Evolutionary conservation across 2,888 invertebrate species (phyloP).

Genomic region (Phortica okadai): DNA sequence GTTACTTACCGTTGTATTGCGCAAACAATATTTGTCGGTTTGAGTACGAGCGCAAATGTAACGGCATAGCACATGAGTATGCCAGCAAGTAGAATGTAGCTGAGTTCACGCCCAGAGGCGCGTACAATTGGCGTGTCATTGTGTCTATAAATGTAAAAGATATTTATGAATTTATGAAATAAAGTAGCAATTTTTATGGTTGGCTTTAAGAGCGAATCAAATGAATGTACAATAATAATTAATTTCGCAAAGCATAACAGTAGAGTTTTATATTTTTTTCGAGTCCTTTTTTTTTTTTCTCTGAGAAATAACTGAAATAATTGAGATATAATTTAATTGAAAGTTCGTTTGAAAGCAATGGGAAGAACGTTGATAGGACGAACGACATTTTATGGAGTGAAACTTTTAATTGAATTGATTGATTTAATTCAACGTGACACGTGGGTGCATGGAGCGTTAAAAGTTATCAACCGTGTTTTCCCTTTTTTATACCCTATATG

Average conservation of each 20-base stretch:
- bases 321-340: too few relatives aligned
- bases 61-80: slow-evolving; percentile 94
- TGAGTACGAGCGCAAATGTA: slow-evolving; percentile 92
- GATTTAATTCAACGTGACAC: background rate
- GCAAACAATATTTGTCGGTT: slow-evolving; percentile 91
- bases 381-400: background rate
- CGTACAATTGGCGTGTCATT: slow-evolving; percentile 98
- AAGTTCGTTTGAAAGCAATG: too few relatives aligned
- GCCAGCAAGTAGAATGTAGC: slow-evolving; percentile 93
- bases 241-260: too few relatives aligned
- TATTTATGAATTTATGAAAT: background rate
- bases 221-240: background rate
- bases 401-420: slow-evolving; percentile 23
- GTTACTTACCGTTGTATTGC: slow-evolving; percentile 93
- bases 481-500: too few relatives aligned
- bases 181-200: background rate
- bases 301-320: too few relatives aligned
- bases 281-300: too few relatives aligned
- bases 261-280: too few relatives aligned
- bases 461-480: background rate
- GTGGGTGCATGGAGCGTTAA: background rate
- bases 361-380: too few relatives aligned
- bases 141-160: slow-evolving; percentile 77
- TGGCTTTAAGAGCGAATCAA: background rate
- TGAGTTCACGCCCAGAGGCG: slow-evolving; percentile 92